Percentiles rank a stretch among this genome's conserved stretches.
Conservation (phyloP, 2,888 invertebrate genomes). For the Philaethria dido region DNA sequence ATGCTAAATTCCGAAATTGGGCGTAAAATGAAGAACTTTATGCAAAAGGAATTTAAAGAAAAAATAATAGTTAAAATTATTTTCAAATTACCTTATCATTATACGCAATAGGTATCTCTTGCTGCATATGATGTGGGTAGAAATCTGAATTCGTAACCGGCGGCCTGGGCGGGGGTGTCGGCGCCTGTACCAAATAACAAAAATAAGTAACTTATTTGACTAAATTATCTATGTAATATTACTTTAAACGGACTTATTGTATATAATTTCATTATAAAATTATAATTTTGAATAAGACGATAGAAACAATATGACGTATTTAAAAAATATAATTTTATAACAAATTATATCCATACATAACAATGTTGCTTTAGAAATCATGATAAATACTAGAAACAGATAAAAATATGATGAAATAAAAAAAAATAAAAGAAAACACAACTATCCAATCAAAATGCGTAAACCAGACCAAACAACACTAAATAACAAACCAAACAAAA, state of each 20-base stretch:
- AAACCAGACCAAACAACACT: background rate
- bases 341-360: background rate
- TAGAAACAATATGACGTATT: no score
- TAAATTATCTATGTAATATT: background rate
- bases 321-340: background rate
- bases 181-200: constrained; percentile 79
- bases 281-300: background rate
- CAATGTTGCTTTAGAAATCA: background rate
- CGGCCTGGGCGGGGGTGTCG: constrained; percentile 90
- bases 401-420: background rate
- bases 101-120: constrained; percentile 93
- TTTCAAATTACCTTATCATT: constrained; percentile 92
- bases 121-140: constrained; percentile 76
- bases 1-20: no score
- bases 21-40: no score
- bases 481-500: background rate
- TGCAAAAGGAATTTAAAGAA: no score
- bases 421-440: background rate
- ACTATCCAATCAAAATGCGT: background rate
- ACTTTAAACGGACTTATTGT: background rate
- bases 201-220: background rate
- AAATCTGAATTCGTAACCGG: constrained; percentile 74
- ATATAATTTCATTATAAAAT: background rate
- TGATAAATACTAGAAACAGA: background rate
- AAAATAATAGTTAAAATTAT: no score